Percentiles rank a stretch among this genome's conserved stretches.
These are phyloP conservation scores for Campopleginae sp. DNA, from an alignment of 2,888 invertebrate genomes.

Conservation along the genomic window DNA sequence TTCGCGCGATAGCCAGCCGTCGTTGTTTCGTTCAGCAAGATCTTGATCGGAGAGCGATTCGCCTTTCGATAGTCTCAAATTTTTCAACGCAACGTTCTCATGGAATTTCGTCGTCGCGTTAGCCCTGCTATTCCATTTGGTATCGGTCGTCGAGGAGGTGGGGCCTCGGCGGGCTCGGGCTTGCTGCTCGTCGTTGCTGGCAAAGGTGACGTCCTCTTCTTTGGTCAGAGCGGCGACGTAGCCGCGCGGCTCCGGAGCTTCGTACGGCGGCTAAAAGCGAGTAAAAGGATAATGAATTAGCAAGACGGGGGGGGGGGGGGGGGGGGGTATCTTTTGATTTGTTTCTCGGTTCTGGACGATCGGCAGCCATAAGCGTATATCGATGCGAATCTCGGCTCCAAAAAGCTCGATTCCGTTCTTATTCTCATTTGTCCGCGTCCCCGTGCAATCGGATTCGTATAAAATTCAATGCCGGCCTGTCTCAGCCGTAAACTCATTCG, in stretches of 20 bases:
- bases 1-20: constrained; percentile 84
- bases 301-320: too few species aligned
- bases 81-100: constrained; percentile 28
- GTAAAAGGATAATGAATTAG: neutral
- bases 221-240: constrained; percentile 70
- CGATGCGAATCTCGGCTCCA: constrained; percentile 93
- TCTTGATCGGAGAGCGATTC: constrained; percentile 54
- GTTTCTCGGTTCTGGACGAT: constrained; percentile 79
- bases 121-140: too few species aligned
- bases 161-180: constrained; percentile 70
- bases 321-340: constrained; percentile 80
- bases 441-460: constrained; percentile 89
- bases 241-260: constrained; percentile 77
- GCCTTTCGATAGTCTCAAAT: constrained; percentile 11
- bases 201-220: constrained; percentile 77
- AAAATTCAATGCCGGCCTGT: constrained; percentile 91
- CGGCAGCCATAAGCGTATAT: constrained; percentile 94
- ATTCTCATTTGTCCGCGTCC: constrained; percentile 90
- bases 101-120: too few species aligned
- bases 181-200: constrained; percentile 78
- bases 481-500: constrained; percentile 92
- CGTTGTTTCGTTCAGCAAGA: constrained; percentile 58
- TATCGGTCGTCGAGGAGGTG: constrained; percentile 68
- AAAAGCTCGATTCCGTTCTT: constrained; percentile 92
- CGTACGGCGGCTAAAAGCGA: constrained; percentile 68